A percentile compares a stretch with the other conserved stretches of the same genome.
Conservation (phyloP, 2,888 invertebrate genomes). For the Drosophila yooni region DNA sequence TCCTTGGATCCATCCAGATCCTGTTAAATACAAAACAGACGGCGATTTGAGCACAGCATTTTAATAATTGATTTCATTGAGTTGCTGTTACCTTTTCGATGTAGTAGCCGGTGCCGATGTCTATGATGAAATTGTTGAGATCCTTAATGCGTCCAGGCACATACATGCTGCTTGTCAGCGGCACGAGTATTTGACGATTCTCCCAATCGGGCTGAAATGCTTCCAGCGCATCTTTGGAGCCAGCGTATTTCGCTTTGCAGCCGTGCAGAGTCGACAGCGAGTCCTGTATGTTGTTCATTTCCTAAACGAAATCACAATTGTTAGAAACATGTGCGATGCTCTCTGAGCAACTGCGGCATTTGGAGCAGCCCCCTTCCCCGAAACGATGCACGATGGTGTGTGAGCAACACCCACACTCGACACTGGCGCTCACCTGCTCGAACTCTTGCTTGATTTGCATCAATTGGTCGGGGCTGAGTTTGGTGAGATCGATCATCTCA, state of each 20-base stretch:
- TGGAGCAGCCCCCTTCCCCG: conserved; percentile 4
- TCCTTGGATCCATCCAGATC: conserved; percentile 93
- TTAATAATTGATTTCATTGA: not conserved
- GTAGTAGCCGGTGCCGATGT: conserved; percentile 98
- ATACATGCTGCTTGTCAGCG: conserved; percentile 98
- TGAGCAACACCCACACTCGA: conserved; percentile 45
- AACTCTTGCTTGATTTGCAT: conserved; percentile 94
- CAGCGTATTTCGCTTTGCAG: conserved; percentile 95
- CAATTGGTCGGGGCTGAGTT: conserved; percentile 92
- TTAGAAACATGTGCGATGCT: conserved; percentile 51
- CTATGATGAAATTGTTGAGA: conserved; percentile 94
- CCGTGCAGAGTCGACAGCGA: conserved; percentile 95
- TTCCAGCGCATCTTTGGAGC: conserved; percentile 93
- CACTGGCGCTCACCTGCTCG: conserved; percentile 88
- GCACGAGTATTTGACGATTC: conserved; percentile 95
- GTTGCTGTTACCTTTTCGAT: conserved; percentile 91
- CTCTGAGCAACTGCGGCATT: conserved; percentile 18
- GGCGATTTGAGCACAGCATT: not conserved
- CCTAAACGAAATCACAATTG: conserved; percentile 85
- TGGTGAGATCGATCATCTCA: conserved; percentile 92
- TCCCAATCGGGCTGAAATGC: conserved; percentile 91
- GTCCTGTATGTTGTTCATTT: conserved; percentile 94
- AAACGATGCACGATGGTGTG: conserved; percentile 3
- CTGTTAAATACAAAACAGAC: conserved; percentile 84
- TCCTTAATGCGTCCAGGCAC: conserved; percentile 95